phyloP scores from a whole-genome alignment of 2,797 vertebrate genomes.

The Leucoraja ocellata region DNA sequence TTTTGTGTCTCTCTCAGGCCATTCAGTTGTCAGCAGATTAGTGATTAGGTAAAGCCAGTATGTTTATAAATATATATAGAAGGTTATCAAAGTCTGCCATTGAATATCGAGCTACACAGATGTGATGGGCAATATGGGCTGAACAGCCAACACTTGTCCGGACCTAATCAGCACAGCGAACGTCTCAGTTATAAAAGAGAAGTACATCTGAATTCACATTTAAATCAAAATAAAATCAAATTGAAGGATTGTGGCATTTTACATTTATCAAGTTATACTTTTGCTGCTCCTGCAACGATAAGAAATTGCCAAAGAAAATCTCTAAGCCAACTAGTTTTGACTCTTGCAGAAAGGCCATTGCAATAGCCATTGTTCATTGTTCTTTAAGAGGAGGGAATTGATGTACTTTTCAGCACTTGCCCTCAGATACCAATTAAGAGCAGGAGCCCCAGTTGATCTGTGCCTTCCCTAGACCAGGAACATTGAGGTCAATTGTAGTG shows the following conservation, averaged over 20 bases:
- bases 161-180: background rate
- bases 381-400: background rate
- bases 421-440: background rate
- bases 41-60: background rate
- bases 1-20: no score
- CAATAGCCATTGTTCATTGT: background rate
- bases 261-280: background rate
- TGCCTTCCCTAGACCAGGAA: background rate
- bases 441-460: background rate
- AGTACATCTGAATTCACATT: background rate
- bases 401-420: background rate
- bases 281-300: background rate
- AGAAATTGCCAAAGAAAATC: background rate
- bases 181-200: background rate
- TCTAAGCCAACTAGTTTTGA: background rate
- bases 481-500: background rate
- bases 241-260: background rate
- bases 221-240: background rate
- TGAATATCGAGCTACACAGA: background rate
- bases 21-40: background rate
- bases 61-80: slow-evolving; percentile 1
- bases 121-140: background rate
- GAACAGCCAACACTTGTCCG: background rate
- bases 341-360: background rate
- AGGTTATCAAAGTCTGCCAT: background rate